Evolutionary conservation across 92 coral and sea anemone species (phyloP).

Genomic region (Heteractis magnifica): DNA sequence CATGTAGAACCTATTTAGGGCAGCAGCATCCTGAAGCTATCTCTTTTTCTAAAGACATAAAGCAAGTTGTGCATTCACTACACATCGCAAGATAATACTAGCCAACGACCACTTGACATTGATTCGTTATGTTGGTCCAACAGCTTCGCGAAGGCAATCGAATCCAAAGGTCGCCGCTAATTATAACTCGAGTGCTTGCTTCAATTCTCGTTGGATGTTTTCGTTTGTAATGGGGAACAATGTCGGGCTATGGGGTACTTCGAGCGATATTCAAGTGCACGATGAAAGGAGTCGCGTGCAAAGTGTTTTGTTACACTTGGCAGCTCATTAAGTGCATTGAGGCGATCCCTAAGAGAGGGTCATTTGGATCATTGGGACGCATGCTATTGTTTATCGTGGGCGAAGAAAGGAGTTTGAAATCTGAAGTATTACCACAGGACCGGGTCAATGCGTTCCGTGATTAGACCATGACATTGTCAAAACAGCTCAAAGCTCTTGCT

Average conservation of each 20-base stretch:
- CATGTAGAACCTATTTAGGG: background rate
- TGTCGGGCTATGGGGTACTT: constrained; percentile 15
- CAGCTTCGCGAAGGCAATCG: constrained; percentile 5
- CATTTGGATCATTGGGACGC: constrained; percentile 1
- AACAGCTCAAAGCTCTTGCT: background rate
- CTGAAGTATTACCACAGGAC: constrained; percentile 27
- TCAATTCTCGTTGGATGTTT: background rate
- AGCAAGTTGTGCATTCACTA: background rate
- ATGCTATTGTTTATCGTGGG: constrained; percentile 16
- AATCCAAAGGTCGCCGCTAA: constrained; percentile 15
- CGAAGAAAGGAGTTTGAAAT: constrained; percentile 34
- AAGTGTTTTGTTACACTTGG: constrained; percentile 15
- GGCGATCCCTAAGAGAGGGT: constrained; percentile 33
- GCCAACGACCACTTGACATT: background rate
- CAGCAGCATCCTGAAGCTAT: background rate
- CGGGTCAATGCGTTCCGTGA: constrained; percentile 26
- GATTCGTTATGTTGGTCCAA: background rate
- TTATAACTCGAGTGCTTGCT: background rate
- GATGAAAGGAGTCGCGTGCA: constrained; percentile 36
- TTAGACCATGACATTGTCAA: constrained; percentile 22
- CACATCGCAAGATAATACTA: background rate
- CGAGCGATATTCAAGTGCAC: constrained; percentile 6
- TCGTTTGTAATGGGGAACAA: constrained; percentile 1
- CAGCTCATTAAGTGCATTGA: constrained; percentile 33
- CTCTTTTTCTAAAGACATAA: background rate